Percentiles rank a stretch among this genome's conserved stretches.
phyloP scores from a whole-genome alignment of 2,113 vertebrate genomes.

The Callaeas wilsoni region DNA sequence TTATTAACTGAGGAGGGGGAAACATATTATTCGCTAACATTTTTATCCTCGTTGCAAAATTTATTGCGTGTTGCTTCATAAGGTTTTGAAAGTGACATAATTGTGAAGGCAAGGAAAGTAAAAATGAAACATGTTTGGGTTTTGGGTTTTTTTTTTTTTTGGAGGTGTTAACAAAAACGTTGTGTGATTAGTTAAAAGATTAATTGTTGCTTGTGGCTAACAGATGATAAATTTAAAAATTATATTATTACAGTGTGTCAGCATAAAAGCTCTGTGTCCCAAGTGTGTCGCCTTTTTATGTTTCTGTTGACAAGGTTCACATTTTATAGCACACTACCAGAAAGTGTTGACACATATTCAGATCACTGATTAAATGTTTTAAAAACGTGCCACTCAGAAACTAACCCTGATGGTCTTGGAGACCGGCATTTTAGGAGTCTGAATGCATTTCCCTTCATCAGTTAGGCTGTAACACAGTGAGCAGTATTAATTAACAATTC shows the following conservation, averaged over 20 bases:
- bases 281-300: constrained; percentile 74
- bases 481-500: constrained; percentile 21
- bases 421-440: constrained; percentile 64
- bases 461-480: constrained; percentile 36
- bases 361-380: constrained; percentile 82
- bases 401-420: constrained; percentile 77
- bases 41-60: constrained; percentile 68
- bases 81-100: background rate
- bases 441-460: constrained; percentile 37
- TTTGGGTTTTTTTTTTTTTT: constrained; percentile 1
- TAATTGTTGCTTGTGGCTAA: constrained; percentile 75
- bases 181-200: constrained; percentile 69
- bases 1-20: constrained; percentile 73
- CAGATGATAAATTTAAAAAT: constrained; percentile 80
- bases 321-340: constrained; percentile 75
- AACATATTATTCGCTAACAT: constrained; percentile 66
- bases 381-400: constrained; percentile 81
- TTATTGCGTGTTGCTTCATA: constrained; percentile 60
- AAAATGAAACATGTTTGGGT: background rate
- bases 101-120: constrained; percentile 40
- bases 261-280: constrained; percentile 74
- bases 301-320: constrained; percentile 79
- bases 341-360: constrained; percentile 82
- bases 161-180: constrained; percentile 66
- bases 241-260: constrained; percentile 73